Conservation (phyloP, 2,888 invertebrate species). For the Villa cingulata region DNA sequence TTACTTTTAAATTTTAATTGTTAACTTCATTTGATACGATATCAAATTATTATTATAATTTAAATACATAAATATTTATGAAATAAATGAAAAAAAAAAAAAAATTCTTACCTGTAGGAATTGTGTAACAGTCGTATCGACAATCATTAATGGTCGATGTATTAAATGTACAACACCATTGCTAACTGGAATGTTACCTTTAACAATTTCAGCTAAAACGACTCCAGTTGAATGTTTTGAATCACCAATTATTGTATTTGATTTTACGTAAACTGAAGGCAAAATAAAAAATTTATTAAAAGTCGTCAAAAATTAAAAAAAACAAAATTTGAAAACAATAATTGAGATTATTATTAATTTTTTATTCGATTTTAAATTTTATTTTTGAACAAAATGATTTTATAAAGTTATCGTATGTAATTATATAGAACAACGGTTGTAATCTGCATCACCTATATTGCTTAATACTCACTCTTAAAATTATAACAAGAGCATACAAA, state of each 20-base stretch:
- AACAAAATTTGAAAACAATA: constrained; percentile 5
- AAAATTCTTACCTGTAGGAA: constrained; percentile 60
- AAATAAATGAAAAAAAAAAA: neutral
- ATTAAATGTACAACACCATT: constrained; percentile 91
- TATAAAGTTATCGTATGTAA: too few species aligned
- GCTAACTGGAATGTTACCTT: constrained; percentile 79
- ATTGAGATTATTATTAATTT: too few species aligned
- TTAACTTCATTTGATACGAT: neutral
- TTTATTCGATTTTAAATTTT: too few species aligned
- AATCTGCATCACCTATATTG: too few species aligned
- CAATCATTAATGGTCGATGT: constrained; percentile 79
- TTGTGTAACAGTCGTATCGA: constrained; percentile 74
- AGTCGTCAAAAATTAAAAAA: constrained; percentile 4
- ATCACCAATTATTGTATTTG: constrained; percentile 68
- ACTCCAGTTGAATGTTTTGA: constrained; percentile 66
- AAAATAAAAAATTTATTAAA: too few species aligned
- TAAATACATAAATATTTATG: neutral
- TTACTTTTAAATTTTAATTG: too few species aligned
- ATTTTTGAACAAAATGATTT: too few species aligned
- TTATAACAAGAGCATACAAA: too few species aligned
- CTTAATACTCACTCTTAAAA: too few species aligned
- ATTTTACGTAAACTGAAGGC: constrained; percentile 63
- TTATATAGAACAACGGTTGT: too few species aligned
- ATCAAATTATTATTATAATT: neutral
- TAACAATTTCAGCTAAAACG: constrained; percentile 74